Base-by-base conservation (phyloP, 1,140 invertebrate genomes). In the Harlomillsia oculata region DNA sequence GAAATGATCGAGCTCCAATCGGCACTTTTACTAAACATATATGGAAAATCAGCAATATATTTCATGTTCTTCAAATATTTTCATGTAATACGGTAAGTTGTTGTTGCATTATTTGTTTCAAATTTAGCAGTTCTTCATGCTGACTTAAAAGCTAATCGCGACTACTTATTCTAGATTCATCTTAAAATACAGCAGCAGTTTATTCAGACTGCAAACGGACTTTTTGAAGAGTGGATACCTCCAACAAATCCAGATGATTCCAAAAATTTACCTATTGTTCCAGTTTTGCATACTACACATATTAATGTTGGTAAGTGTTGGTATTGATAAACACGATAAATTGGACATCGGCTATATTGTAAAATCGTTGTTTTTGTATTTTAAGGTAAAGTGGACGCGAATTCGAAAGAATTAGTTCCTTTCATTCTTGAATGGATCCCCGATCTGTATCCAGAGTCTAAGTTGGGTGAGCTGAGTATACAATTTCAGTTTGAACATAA, bases 351-450 rank as follows among this genome's bases (percentile, higher is more conserved):
- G 53, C 53, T 34, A 25, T 21, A 21, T 43, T 23, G 18, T 43
- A 23, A 20, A 36, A 44, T 44, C 9, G 1, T 9, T 5, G 9
- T 44, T 0, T 9, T 2, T 44, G 30, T 53, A 2, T 52, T 71
- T 71, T 13, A 53, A 81, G 80, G 81, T 48, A 77, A 76, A 60
- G 78, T 75, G 2, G 70, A 75, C 16, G 69, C 73, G 13, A 75
- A 80, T 62, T 77, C 80, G 68, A 76, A 76, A 43, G 77, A 81
- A 45, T 77, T 79, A 16, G 81, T 77, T n/a, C 82, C 82, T 39
- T 84, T 85, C 67, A 72, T 81, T 14, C 83, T 86, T 46, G 83
- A 86, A 70, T 86, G 83, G 83, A 84, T 83, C 61, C 83, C 83
- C 2, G 80, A 85, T 65, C 77, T 85, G 57, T 70, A 85, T n/a